Base-by-base conservation (phyloP, 2,797 vertebrate species). In the Mallotus villosus region DNA sequence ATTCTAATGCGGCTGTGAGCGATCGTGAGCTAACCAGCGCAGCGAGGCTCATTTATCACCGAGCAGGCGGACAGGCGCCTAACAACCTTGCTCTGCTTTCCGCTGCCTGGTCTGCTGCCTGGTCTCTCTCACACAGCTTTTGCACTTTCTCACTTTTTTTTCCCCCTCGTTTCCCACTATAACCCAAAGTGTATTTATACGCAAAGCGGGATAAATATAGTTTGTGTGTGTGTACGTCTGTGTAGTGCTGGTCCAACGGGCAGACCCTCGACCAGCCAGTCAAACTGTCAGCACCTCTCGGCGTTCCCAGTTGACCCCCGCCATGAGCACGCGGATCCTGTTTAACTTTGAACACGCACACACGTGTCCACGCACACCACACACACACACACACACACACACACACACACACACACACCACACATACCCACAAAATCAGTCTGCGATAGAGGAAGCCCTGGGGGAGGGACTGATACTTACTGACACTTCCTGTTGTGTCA, bases 401-500 rank as follows among this genome's bases (percentile, higher is more conserved):
- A 61, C 6, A 5, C 58, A 62, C 41, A 19, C 57, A 24, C 32
- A 8, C n/a, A 3, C 21, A 41, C 29, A 37, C 67, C 17, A 3
- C 2, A n/a, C 19, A 2, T 21, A 24, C 6, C 7, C 12, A n/a
- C 16, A 17, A 16, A 29, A 9, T 19, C 12, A n/a, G 24, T 21
- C 53, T 69, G 63, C 49, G 8, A 63, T 19, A 70, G 72, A 78
- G 82, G 82, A 83, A 84, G 78, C 72, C 72, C 22, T 57, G 61
- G 62, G 71, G 62, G 53, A 62, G 27, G 64, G 61, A 59, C 71
- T 62, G 37, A 7, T 7, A 73, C 73, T 63, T 67, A 70, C 0
- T 29, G 61, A 58, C 24, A 66, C 75, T 91, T 91, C 91, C 90
- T 91, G 79, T 65, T 86, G 76, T 82, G 83, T 78, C 78, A 78